Percentiles rank a stretch among this genome's conserved stretches.
phyloP scores from a whole-genome alignment of 2,888 invertebrate species.

The Ormyrus pomaceus region DNA sequence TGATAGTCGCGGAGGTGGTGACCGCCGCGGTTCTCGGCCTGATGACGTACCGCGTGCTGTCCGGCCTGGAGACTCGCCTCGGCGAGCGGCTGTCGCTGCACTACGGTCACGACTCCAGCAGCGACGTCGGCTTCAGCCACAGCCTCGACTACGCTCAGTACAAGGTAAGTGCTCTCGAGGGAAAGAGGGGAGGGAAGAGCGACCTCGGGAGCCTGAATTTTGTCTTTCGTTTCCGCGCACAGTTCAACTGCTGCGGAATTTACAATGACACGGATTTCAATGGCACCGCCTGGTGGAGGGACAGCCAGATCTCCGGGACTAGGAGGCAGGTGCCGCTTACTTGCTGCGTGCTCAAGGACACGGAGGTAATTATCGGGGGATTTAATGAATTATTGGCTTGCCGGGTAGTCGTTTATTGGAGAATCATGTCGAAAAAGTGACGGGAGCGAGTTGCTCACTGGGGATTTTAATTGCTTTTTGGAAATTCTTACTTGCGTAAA shows the following conservation, averaged over 20 bases:
- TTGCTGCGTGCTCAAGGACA: slow-evolving; percentile 72
- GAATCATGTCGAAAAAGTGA: no score
- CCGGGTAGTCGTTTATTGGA: no score
- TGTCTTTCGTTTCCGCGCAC: neutral
- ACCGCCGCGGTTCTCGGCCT: slow-evolving; percentile 72
- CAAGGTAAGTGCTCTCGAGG: slow-evolving; percentile 67
- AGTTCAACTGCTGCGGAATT: slow-evolving; percentile 76
- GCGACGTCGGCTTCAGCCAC: slow-evolving; percentile 73
- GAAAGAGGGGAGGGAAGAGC: neutral
- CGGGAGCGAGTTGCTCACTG: no score
- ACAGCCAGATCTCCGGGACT: slow-evolving; percentile 67
- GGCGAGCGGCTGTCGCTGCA: slow-evolving; percentile 68
- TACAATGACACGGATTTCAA: slow-evolving; percentile 73
- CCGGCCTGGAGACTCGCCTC: slow-evolving; percentile 72
- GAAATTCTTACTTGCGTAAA: no score
- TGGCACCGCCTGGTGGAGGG: slow-evolving; percentile 75
- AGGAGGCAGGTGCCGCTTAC: slow-evolving; percentile 72
- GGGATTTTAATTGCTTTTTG: no score
- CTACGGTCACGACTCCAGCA: slow-evolving; percentile 71
- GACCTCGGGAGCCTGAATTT: neutral
- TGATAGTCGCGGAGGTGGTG: slow-evolving; percentile 75
- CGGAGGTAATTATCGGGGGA: slow-evolving; percentile 63
- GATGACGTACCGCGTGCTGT: slow-evolving; percentile 73
- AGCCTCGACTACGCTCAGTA: slow-evolving; percentile 77
- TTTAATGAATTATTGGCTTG: no score